phyloP scores from a whole-genome alignment of 2,113 vertebrate species.

The Menura novaehollandiae region DNA sequence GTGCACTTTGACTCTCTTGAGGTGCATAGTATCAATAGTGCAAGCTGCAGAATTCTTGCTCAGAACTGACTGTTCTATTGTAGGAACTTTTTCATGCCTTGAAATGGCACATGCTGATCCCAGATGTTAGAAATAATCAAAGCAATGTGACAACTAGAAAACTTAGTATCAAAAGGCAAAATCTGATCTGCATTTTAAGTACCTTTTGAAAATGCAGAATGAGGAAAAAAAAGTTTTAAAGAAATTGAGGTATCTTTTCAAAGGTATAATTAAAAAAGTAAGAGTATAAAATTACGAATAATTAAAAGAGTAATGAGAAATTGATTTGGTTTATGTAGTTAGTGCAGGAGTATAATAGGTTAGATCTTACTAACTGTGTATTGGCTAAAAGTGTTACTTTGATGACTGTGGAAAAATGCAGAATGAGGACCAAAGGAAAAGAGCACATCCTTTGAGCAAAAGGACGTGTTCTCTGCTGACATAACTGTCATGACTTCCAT shows the following conservation, averaged over 20 bases:
- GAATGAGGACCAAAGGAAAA: neutral
- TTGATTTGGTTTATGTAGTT: neutral
- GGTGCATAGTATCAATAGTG: neutral
- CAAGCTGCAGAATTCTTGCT: constrained; percentile 5
- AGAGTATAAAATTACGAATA: neutral
- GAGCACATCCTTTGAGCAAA: neutral
- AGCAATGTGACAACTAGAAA: constrained; percentile 1
- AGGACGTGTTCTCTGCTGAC: neutral
- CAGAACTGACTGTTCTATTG: neutral
- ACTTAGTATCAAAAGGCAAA: neutral
- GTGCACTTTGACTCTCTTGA: constrained; percentile 6
- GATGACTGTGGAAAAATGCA: neutral
- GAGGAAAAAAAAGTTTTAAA: neutral
- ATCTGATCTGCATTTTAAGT: neutral
- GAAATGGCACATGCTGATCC: constrained; percentile 40
- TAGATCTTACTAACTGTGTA: constrained; percentile 22
- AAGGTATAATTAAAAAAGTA: neutral
- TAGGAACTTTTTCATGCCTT: neutral
- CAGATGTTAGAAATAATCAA: constrained; percentile 55
- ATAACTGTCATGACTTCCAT: neutral
- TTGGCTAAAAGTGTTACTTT: constrained; percentile 41
- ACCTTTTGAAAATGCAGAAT: neutral
- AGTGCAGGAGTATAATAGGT: neutral
- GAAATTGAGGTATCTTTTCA: neutral
- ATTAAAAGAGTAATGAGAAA: neutral